phyloP scores from a whole-genome alignment of 2,113 vertebrate genomes.

The Silurus asotus region DNA sequence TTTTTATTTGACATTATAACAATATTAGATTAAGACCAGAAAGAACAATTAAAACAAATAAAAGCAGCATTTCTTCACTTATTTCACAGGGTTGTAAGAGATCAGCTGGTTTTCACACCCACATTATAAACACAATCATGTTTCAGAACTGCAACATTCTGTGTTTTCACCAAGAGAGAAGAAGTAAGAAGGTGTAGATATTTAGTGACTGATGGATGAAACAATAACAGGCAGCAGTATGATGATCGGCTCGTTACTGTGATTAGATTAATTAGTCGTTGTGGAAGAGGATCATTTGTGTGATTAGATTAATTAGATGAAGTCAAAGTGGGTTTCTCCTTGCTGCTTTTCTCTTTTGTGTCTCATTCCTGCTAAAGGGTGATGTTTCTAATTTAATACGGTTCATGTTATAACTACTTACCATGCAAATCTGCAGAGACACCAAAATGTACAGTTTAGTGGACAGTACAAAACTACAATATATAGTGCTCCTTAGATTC shows the following conservation, averaged over 20 bases:
- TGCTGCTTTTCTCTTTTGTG: background rate
- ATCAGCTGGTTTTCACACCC: background rate
- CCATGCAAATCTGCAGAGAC: background rate
- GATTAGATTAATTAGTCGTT: conserved; percentile 1
- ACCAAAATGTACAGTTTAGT: background rate
- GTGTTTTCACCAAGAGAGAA: background rate
- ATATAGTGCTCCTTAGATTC: too few species aligned
- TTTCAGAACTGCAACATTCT: background rate
- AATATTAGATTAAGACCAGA: background rate
- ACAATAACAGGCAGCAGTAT: background rate
- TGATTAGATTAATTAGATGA: conserved; percentile 37
- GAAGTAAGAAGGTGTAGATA: conserved; percentile 2
- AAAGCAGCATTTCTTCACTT: background rate
- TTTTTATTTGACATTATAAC: too few species aligned
- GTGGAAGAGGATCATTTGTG: background rate
- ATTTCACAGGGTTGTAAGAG: background rate
- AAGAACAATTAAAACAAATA: background rate
- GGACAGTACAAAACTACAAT: too few species aligned
- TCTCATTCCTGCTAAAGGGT: background rate
- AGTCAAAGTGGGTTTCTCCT: conserved; percentile 10
- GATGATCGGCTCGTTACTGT: conserved; percentile 4
- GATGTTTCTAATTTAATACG: background rate
- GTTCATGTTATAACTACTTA: background rate
- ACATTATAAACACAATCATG: background rate
- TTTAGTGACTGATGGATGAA: background rate